Percentiles rank a stretch among this genome's conserved stretches.
Evolutionary conservation across 2,888 invertebrate genomes (phyloP).

Genomic region (Dilophus febrilis): DNA sequence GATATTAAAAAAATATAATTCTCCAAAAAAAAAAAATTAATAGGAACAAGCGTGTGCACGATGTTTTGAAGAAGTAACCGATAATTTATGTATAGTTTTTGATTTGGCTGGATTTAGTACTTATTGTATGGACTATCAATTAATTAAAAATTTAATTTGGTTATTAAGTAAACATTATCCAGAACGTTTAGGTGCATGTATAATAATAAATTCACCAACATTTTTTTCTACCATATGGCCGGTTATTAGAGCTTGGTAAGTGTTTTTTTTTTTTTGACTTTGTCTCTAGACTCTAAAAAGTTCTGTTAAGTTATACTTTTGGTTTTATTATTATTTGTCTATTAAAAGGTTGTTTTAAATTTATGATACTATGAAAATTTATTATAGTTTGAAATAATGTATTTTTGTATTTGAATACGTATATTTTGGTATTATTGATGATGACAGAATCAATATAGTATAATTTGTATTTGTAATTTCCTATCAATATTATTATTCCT

Average conservation of each 20-base stretch:
- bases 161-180: slow-evolving; percentile 59
- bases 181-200: slow-evolving; percentile 57
- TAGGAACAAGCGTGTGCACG: slow-evolving; percentile 60
- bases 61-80: slow-evolving; percentile 63
- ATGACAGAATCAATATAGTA: no score
- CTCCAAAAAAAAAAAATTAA: no score
- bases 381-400: no score
- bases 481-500: no score
- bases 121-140: slow-evolving; percentile 65
- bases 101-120: slow-evolving; percentile 57
- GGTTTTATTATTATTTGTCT: slow-evolving; percentile 3
- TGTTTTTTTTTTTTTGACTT: no score
- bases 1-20: no score
- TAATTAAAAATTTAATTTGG: slow-evolving; percentile 65
- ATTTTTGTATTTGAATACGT: no score
- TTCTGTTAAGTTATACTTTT: slow-evolving; percentile 2
- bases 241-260: slow-evolving; percentile 55
- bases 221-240: slow-evolving; percentile 66
- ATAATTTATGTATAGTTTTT: slow-evolving; percentile 64
- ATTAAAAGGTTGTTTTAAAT: no score
- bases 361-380: slow-evolving; percentile 1
- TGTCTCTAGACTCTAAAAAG: not conserved
- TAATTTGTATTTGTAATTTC: no score
- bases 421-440: no score
- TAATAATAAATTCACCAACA: slow-evolving; percentile 55